A percentile compares a stretch with the other conserved stretches of the same genome.
Evolutionary conservation across 2,113 vertebrate genomes (phyloP).

Genomic region (Lota lota): DNA sequence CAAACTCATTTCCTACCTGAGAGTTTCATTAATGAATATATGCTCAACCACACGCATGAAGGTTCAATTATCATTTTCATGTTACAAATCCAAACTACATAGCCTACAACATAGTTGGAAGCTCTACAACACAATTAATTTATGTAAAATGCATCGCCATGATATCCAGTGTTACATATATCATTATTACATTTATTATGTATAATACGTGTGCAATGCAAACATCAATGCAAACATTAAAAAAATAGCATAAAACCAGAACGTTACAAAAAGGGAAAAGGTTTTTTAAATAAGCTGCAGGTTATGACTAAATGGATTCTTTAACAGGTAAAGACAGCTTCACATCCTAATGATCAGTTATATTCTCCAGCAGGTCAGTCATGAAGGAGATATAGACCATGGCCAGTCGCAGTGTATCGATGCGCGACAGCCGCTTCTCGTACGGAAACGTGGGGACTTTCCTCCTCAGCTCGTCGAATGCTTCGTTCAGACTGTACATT

Average conservation of each 20-base stretch:
- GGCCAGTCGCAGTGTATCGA: slow-evolving; percentile 92
- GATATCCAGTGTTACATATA: too few species aligned
- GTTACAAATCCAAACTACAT: too few species aligned
- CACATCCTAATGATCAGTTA: too few species aligned
- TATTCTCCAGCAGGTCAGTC: slow-evolving; percentile 85
- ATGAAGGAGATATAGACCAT: slow-evolving; percentile 98
- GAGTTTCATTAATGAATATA: too few species aligned
- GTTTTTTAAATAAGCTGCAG: not conserved
- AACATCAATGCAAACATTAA: not conserved
- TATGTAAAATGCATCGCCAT: too few species aligned
- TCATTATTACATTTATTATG: not conserved
- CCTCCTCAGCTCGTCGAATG: slow-evolving; percentile 89
- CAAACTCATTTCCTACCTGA: too few species aligned
- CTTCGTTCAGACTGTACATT: slow-evolving; percentile 97
- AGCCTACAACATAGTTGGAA: too few species aligned
- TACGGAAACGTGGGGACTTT: slow-evolving; percentile 97
- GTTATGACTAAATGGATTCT: too few species aligned
- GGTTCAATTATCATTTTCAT: too few species aligned
- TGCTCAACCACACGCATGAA: too few species aligned
- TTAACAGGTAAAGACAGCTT: too few species aligned
- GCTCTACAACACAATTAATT: too few species aligned
- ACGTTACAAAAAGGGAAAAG: not conserved
- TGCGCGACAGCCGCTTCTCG: slow-evolving; percentile 92
- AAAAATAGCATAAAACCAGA: not conserved
- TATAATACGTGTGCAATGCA: not conserved